A percentile compares a stretch with the other conserved stretches of the same genome.
phyloP scores from a whole-genome alignment of 2,113 vertebrate species.

The Clupea harengus region DNA sequence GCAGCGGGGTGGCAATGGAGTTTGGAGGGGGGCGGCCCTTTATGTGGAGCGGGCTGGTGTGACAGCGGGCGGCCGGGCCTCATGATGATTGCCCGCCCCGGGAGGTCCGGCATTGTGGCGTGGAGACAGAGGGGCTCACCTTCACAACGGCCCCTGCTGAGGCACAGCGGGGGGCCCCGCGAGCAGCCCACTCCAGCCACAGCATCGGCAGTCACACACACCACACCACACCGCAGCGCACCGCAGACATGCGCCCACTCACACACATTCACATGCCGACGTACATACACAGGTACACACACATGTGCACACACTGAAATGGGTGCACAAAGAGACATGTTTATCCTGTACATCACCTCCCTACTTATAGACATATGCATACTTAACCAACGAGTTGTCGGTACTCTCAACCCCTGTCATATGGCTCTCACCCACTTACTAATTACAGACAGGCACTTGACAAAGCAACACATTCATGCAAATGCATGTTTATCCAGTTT shows the following conservation, averaged over 20 bases:
- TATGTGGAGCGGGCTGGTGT: background rate
- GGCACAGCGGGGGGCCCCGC: constrained; percentile 25
- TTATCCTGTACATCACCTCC: too few relatives aligned
- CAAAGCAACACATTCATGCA: too few relatives aligned
- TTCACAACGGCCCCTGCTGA: background rate
- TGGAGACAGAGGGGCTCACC: background rate
- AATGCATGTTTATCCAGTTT: too few relatives aligned
- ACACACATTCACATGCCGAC: constrained; percentile 35
- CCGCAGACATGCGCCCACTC: constrained; percentile 16
- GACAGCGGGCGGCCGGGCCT: background rate
- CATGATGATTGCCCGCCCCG: background rate
- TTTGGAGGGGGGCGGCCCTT: background rate
- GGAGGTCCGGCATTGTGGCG: constrained; percentile 1
- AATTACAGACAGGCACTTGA: too few relatives aligned
- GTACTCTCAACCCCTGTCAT: too few relatives aligned
- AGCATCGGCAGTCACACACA: constrained; percentile 67
- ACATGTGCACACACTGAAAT: too few relatives aligned
- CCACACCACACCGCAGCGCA: constrained; percentile 67
- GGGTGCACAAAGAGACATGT: too few relatives aligned
- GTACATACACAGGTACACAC: background rate
- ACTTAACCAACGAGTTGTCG: too few relatives aligned
- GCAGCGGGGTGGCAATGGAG: background rate
- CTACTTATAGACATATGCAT: too few relatives aligned
- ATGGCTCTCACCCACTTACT: too few relatives aligned
- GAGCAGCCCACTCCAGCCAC: background rate